These are phyloP conservation scores for Nyctibius grandis DNA, from an alignment of 2,797 vertebrate species.

Conservation along the genomic window DNA sequence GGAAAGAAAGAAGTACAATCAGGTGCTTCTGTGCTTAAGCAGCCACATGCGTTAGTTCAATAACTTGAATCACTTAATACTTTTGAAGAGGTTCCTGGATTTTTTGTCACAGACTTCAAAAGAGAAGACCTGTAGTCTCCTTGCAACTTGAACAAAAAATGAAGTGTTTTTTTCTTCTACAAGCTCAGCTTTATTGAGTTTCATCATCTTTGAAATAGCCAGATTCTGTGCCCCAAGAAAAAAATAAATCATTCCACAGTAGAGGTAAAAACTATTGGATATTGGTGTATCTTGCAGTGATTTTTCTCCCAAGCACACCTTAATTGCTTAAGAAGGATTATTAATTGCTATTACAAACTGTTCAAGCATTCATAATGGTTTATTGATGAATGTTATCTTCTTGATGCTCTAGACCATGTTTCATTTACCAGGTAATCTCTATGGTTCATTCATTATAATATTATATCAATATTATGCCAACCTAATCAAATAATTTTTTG, in stretches of 20 bases:
- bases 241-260: not conserved
- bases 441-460: not conserved
- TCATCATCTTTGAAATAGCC: not conserved
- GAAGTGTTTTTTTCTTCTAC: not conserved
- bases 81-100: not conserved
- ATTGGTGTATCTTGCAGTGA: not conserved
- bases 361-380: not conserved
- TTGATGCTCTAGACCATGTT: not conserved
- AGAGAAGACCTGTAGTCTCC: not conserved
- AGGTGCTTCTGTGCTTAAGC: not conserved
- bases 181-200: not conserved
- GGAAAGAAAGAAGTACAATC: constrained; percentile 18
- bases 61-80: not conserved
- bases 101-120: not conserved
- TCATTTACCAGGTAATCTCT: not conserved
- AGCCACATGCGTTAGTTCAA: not conserved
- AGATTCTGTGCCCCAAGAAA: not conserved
- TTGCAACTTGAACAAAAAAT: not conserved
- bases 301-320: not conserved
- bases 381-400: constrained; percentile 19
- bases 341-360: constrained; percentile 8
- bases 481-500: not conserved
- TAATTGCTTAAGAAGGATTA: constrained; percentile 33
- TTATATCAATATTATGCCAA: not conserved
- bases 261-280: not conserved